Base-by-base conservation (phyloP, 2,888 invertebrate species). In the Cheilosia scutellata region DNA sequence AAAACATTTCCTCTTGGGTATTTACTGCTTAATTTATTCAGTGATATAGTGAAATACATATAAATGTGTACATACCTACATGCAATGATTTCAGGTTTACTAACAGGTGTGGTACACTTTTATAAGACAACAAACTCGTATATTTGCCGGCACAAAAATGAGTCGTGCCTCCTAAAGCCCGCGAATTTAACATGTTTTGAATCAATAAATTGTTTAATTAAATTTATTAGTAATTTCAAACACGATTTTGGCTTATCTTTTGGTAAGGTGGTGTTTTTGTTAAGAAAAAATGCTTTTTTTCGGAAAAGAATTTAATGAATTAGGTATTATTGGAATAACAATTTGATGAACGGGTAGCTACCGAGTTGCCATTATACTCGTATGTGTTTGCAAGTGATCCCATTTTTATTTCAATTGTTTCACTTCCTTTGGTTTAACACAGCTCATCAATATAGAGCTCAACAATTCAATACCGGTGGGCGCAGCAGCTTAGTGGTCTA, bases 1-100 rank as follows among this genome's bases (percentile, higher is more conserved):
- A 65, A 65, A 65, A 65, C 65, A 57, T 31, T 70, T 70, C 70
- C 70, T 70, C 70, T 25, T 57, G 44, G 51, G 51, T 7, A 5
- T 51, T 25, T 40, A 16, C 37, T 16, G 58, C 7, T 58, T n/a
- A 47, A 49, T 51, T 51, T 37, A 20, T 49, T 2, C 42, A 42
- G 5, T n/a, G 44, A 4, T 16, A 44, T 44, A 44, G n/a, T 1
- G 0, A 42, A 44, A 1, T 16, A 44, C 2, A 1, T 44, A 6
- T 16, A n/a, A n/a, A 16, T 16, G 13, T 44, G 44, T 5, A 16
- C 5, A 6, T 42, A 6, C 42, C 13, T n/a, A 16, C n/a, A 20
- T 20, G 20, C 20, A 13, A 44, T 2, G 16, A 5, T 44, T 44
- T 16, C 5, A 44, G 44, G n/a, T 42, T n/a, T 2, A n/a, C 13